Conservation (phyloP, 2,797 vertebrate species). For the Hydrolagus colliei region DNA sequence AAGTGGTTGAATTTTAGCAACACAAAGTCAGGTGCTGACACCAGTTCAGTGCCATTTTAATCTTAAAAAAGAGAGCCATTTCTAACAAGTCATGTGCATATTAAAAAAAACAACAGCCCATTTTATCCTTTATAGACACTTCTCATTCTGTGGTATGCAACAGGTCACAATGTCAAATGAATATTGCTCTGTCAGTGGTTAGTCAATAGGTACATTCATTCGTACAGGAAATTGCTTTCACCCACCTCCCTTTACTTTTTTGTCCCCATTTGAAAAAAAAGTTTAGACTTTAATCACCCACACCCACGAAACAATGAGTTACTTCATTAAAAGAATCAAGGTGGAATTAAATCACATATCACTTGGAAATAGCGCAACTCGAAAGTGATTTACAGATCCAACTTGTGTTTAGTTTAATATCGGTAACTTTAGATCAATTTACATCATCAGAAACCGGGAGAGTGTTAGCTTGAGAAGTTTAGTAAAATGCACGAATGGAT, state of each 20-base stretch:
- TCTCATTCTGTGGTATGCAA: neutral
- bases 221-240: constrained; percentile 3
- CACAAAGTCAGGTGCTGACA: neutral
- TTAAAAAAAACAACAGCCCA: neutral
- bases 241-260: neutral
- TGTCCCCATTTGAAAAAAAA: too few relatives aligned
- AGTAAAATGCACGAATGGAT: neutral
- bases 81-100: neutral
- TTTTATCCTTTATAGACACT: neutral
- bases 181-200: neutral
- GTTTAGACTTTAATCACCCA: neutral
- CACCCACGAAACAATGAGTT: neutral
- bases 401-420: neutral
- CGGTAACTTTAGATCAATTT: neutral
- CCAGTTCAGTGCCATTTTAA: neutral
- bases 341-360: neutral
- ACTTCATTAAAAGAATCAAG: neutral
- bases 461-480: neutral
- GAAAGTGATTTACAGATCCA: neutral
- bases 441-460: neutral
- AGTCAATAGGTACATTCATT: constrained; percentile 12
- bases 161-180: neutral
- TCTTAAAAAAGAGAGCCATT: neutral
- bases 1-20: too few relatives aligned
- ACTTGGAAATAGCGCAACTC: neutral